These are phyloP conservation scores for Amphiprion ocellaris DNA, from an alignment of 2,113 vertebrate species.

Conservation along the genomic window DNA sequence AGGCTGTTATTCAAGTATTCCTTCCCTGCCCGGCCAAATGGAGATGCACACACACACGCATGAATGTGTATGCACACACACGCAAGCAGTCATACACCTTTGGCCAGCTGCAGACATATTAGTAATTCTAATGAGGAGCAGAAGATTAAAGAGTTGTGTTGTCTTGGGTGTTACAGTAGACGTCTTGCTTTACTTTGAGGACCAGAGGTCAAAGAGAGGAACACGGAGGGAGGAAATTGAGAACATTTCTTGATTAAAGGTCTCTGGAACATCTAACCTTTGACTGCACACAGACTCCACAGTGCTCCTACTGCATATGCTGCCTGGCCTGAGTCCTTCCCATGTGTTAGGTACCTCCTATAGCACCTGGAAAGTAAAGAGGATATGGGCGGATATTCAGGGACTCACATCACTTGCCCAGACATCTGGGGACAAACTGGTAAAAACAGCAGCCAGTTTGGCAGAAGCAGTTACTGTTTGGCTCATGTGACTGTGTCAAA, in stretches of 20 bases:
- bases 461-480: conserved; percentile 53
- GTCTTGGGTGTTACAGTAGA: conserved; percentile 82
- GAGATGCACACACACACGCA: conserved; percentile 52
- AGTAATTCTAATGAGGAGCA: conserved; percentile 84
- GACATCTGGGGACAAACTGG: conserved; percentile 65
- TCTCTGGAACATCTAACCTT: conserved; percentile 84
- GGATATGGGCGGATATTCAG: conserved; percentile 38
- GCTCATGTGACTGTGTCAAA: conserved; percentile 37
- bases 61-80: conserved; percentile 34
- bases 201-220: conserved; percentile 78
- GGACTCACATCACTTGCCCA: conserved; percentile 30
- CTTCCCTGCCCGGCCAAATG: conserved; percentile 66
- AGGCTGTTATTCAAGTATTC: conserved; percentile 84
- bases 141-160: conserved; percentile 83
- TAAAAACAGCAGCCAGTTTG: conserved; percentile 59
- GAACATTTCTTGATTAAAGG: conserved; percentile 86
- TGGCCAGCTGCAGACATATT: conserved; percentile 76
- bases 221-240: conserved; percentile 80
- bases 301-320: conserved; percentile 55
- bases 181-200: conserved; percentile 75
- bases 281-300: conserved; percentile 73
- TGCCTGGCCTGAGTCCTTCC: conserved; percentile 43
- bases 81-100: conserved; percentile 53
- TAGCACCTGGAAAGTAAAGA: conserved; percentile 54
- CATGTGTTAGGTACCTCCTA: conserved; percentile 39